These are phyloP conservation scores for Saccopteryx leptura DNA, from an alignment of 2,113 vertebrate species.

Conservation along the genomic window DNA sequence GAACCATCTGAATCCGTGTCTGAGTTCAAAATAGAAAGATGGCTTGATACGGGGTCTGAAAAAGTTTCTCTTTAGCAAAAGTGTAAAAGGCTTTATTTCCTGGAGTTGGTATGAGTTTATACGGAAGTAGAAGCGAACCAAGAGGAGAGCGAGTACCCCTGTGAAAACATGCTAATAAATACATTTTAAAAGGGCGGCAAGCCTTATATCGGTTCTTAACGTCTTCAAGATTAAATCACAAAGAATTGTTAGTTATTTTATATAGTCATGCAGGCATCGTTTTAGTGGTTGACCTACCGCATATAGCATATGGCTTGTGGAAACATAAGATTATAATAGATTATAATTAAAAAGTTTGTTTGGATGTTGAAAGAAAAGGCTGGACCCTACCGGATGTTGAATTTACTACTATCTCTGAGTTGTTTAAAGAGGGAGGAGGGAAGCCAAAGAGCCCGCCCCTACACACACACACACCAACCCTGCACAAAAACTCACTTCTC, in stretches of 20 bases:
- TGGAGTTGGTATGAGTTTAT: background rate
- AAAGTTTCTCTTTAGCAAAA: slow-evolving; percentile 6
- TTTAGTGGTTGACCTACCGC: background rate
- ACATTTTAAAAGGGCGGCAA: background rate
- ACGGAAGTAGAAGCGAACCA: background rate
- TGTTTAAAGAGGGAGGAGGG: background rate
- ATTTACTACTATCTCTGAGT: background rate
- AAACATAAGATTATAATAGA: background rate
- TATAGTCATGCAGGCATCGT: background rate
- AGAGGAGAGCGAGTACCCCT: background rate
- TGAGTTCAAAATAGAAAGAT: slow-evolving; percentile 23
- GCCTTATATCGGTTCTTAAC: background rate
- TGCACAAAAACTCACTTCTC: background rate
- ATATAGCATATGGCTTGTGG: background rate
- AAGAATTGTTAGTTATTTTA: background rate
- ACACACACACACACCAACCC: background rate
- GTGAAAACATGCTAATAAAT: background rate
- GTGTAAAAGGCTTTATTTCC: background rate
- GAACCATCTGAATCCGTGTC: background rate
- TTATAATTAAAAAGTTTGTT: background rate
- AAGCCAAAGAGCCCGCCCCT: background rate
- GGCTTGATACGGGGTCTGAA: background rate
- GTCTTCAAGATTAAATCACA: background rate
- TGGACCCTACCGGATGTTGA: background rate
- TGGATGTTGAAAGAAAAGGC: background rate